A percentile compares a stretch with the other conserved stretches of the same genome.
Conservation (phyloP, 2,888 invertebrate genomes). For the Andrena praecox region DNA sequence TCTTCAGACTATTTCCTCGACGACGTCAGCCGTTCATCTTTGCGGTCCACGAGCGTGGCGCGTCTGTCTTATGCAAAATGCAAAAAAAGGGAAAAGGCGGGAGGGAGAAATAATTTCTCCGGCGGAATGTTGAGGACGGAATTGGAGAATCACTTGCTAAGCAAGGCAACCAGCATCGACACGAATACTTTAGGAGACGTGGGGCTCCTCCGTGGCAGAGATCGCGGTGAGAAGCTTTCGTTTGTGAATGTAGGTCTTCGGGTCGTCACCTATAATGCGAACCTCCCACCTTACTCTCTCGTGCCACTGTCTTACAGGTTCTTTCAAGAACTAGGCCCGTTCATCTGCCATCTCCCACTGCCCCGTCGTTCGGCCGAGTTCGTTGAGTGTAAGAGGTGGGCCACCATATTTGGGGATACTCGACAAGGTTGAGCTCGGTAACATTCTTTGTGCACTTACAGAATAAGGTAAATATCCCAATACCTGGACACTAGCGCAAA, state of each 20-base stretch:
- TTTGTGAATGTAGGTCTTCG: conserved; percentile 82
- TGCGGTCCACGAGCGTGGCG: conserved; percentile 29
- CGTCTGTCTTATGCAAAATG: neutral
- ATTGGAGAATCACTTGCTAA: conserved; percentile 66
- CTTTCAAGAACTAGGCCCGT: conserved; percentile 59
- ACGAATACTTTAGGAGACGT: conserved; percentile 65
- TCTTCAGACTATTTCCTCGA: neutral
- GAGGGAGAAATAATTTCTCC: conserved; percentile 66
- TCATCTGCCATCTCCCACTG: conserved; percentile 55
- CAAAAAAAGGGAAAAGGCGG: neutral
- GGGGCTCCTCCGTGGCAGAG: conserved; percentile 35
- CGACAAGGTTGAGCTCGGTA: neutral
- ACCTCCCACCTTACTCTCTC: conserved; percentile 66
- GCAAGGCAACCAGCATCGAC: conserved; percentile 59
- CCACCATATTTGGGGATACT: conserved; percentile 55
- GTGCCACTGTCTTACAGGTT: conserved; percentile 56
- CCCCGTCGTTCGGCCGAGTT: neutral
- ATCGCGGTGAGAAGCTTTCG: conserved; percentile 46
- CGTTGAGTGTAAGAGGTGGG: conserved; percentile 64
- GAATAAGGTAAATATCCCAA: neutral
- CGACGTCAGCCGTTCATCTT: conserved; percentile 28
- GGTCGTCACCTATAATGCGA: conserved; percentile 79
- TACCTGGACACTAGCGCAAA: too few species aligned
- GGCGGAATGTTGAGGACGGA: conserved; percentile 66
- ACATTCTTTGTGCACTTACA: neutral